Evolutionary conservation across 2,113 vertebrate genomes (phyloP), one percentile per base, ranked within the genome.

Genomic region (Capricornis sumatraensis): DNA sequence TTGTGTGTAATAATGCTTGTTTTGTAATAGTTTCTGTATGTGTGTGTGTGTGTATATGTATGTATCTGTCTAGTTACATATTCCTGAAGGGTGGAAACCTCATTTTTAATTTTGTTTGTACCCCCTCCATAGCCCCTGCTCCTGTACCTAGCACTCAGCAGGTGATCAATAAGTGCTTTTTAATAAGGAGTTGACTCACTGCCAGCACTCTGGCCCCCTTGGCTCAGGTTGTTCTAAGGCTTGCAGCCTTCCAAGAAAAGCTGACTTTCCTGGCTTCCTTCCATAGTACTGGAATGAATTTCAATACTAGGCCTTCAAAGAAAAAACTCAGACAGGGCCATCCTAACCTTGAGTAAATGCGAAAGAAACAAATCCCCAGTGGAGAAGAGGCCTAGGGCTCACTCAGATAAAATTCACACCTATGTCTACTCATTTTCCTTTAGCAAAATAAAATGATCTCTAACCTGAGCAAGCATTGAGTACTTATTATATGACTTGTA

Each of bases 141-240:
- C 55, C 89, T 62, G 19, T 83, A 79, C 79, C 43, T n/a, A 43
- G 87, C 74, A 87, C 81, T 58, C 94, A 58, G 50, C 91, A 82
- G 86, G 98, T 93, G 92, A 91, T 91, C 95, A 83, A 71, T 93
- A 95, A 96, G 92, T 94, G 86, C 50, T 62, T 89, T 97, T 94
- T 91, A 96, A 87, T 94, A 89, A 95, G 86, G n/a, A 96, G 16
- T 71, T 94, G 96, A 94, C 76, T 96, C 94, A 88, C 53, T 6
- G 67, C 96, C 96, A 97, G 95, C 53, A 5, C 93, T 87, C 52
- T 55, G 47, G 67, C 47, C 86, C 30, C 89, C 50, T 53, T 36
- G 45, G 85, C 84, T 95, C 28, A 15, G 36, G 79, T 76, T 87
- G 74, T 95, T 87, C 85, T 43, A 83, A 97, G 90, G 60, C 82